These are phyloP conservation scores for Lipophrys pholis DNA, from an alignment of 2,113 vertebrate species.

Conservation along the genomic window DNA sequence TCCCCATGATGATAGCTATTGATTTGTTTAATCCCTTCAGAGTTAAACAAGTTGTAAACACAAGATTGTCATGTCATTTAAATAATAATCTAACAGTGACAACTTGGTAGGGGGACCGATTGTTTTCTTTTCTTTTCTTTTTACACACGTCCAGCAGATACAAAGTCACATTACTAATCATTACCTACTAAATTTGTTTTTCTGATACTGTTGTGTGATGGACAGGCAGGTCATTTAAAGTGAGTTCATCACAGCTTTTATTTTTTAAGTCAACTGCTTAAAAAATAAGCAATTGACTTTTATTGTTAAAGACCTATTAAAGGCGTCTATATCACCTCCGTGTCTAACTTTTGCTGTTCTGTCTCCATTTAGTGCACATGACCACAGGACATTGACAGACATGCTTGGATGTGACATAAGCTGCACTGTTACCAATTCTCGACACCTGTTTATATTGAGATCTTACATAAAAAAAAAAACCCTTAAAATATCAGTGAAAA, in stretches of 20 bases:
- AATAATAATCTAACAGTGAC: background rate
- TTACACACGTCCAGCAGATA: background rate
- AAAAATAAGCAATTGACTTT: no score
- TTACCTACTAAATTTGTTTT: background rate
- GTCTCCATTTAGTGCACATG: background rate
- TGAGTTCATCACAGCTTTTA: background rate
- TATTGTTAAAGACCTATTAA: no score
- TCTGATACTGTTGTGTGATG: background rate
- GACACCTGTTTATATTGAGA: background rate
- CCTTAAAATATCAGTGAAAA: slow-evolving; percentile 1
- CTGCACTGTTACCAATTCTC: background rate
- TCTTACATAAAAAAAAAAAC: background rate
- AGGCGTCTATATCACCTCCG: background rate
- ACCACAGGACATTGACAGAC: background rate
- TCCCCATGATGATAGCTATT: background rate
- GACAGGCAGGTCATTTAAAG: background rate
- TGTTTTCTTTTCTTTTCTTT: background rate
- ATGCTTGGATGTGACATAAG: background rate
- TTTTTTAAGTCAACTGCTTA: no score
- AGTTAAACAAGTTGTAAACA: slow-evolving; percentile 11
- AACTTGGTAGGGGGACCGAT: background rate
- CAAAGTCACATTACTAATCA: background rate
- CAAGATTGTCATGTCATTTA: background rate
- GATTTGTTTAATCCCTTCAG: slow-evolving; percentile 2
- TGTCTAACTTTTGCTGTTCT: background rate